A percentile compares a stretch with the other conserved stretches of the same genome.
Evolutionary conservation across 2,113 vertebrate species (phyloP).

Genomic region (Cyanoderma ruficeps): DNA sequence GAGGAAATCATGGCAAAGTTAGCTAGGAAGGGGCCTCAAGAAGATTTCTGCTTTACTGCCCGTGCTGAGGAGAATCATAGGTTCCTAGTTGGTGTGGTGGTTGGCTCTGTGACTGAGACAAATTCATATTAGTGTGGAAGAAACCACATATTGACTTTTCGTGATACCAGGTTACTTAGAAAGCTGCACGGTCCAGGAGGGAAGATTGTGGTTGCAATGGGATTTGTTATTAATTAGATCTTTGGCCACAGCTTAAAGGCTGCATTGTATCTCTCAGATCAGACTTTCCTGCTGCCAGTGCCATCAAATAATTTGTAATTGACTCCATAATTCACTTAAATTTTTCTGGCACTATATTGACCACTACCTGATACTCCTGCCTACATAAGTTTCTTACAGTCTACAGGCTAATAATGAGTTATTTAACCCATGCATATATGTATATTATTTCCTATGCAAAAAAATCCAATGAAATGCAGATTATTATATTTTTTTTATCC

Average conservation of each 20-base stretch:
- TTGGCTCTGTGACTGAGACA: not conserved
- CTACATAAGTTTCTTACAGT: not conserved
- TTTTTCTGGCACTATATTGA: not conserved
- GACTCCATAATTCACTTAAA: not conserved
- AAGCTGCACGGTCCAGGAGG: not conserved
- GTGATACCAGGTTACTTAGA: not conserved
- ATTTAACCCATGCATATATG: not conserved
- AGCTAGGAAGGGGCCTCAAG: not conserved
- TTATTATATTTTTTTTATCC: not conserved
- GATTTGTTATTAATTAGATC: not conserved
- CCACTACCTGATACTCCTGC: not conserved
- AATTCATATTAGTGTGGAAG: not conserved
- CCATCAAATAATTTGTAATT: not conserved
- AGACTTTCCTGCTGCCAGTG: not conserved
- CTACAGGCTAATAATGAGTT: not conserved
- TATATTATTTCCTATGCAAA: not conserved
- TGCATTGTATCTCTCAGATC: not conserved
- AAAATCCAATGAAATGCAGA: not conserved
- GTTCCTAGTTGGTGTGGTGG: rapidly evolving
- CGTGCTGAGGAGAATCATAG: not conserved
- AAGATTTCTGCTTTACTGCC: not conserved
- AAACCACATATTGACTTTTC: not conserved
- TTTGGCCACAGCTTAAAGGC: slow-evolving; percentile 17
- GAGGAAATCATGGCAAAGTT: not conserved
- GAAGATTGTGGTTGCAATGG: not conserved